These are phyloP conservation scores for Megaleporinus macrocephalus DNA, from an alignment of 2,113 vertebrate species.

Conservation along the genomic window DNA sequence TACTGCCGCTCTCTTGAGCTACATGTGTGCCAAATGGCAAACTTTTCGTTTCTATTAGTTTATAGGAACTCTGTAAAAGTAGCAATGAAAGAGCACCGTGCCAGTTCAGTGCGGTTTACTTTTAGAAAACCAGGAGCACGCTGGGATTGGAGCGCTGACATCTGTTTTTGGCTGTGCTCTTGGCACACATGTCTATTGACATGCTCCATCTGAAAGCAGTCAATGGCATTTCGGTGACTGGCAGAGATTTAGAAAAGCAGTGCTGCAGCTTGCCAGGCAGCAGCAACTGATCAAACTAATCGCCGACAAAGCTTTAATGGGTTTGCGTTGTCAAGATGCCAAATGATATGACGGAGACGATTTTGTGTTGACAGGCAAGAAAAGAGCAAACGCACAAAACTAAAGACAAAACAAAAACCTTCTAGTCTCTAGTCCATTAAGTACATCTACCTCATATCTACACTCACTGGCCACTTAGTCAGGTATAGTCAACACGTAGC, in stretches of 20 bases:
- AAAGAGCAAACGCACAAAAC: neutral
- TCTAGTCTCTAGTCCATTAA: too few species aligned
- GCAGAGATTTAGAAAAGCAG: constrained; percentile 29
- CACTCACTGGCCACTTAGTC: too few species aligned
- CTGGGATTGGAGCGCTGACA: constrained; percentile 31
- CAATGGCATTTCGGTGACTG: constrained; percentile 30
- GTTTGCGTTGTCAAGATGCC: constrained; percentile 6
- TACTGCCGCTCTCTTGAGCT: constrained; percentile 7
- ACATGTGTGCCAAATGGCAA: constrained; percentile 25
- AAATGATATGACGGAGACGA: neutral
- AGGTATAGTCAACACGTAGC: too few species aligned
- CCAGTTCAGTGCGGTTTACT: neutral
- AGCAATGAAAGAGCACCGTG: constrained; percentile 11
- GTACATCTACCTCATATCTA: too few species aligned
- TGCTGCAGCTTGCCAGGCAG: constrained; percentile 24
- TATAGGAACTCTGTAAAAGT: constrained; percentile 26
- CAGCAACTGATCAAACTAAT: constrained; percentile 35
- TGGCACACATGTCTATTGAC: constrained; percentile 32
- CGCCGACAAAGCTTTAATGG: constrained; percentile 14
- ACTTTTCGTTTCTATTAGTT: constrained; percentile 32
- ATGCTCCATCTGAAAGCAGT: constrained; percentile 32
- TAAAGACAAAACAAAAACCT: neutral
- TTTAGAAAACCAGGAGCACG: constrained; percentile 44
- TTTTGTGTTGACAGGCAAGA: neutral
- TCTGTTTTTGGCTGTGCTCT: constrained; percentile 39